Percentiles rank a stretch among this genome's conserved stretches.
Evolutionary conservation across 2,888 invertebrate genomes (phyloP).

Genomic region (Antheraea yamamai): DNA sequence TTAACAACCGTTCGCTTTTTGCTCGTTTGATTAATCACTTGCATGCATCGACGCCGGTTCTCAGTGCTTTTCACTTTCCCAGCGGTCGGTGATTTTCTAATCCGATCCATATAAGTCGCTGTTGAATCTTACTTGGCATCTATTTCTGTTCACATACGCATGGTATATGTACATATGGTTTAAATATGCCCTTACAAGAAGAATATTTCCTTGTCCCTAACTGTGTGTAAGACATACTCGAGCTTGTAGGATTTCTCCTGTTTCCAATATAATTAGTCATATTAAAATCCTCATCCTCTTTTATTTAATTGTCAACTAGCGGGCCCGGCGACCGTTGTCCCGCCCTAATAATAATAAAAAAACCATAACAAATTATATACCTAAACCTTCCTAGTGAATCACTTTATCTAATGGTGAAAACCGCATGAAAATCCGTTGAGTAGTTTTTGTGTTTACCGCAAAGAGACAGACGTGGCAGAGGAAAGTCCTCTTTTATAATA

Average conservation of each 20-base stretch:
- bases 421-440: too few relatives aligned
- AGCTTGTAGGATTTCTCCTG: neutral
- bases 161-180: neutral
- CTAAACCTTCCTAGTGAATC: too few relatives aligned
- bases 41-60: slow-evolving; percentile 5
- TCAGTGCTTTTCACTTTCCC: slow-evolving; percentile 12
- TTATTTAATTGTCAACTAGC: too few relatives aligned
- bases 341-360: too few relatives aligned
- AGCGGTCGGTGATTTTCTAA: neutral
- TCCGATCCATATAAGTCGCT: slow-evolving; percentile 20
- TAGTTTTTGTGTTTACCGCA: too few relatives aligned
- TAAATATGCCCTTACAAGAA: neutral
- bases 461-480: too few relatives aligned
- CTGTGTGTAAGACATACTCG: neutral
- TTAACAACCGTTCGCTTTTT: slow-evolving; percentile 12
- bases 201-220: neutral
- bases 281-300: too few relatives aligned
- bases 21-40: slow-evolving; percentile 3
- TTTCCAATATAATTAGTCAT: neutral
- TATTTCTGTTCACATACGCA: slow-evolving; percentile 25
- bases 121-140: slow-evolving; percentile 24
- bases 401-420: too few relatives aligned
- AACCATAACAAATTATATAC: too few relatives aligned
- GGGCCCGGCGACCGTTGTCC: too few relatives aligned
- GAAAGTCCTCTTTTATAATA: too few relatives aligned